These are phyloP conservation scores for Drosophila melanosoma DNA, from an alignment of 2,888 invertebrate genomes.

Conservation along the genomic window DNA sequence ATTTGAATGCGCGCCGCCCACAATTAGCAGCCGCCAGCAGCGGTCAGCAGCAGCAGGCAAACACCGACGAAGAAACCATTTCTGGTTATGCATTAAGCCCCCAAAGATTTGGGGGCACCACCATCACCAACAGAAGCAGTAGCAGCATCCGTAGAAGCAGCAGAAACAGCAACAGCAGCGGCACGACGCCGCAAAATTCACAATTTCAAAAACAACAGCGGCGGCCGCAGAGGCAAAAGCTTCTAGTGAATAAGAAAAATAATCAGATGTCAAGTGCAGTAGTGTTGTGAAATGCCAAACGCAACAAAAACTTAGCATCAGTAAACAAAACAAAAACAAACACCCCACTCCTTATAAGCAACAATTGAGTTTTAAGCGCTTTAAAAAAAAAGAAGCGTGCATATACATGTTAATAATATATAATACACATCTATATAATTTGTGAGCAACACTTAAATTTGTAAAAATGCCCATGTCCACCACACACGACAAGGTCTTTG, in stretches of 20 bases:
- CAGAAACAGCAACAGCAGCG: conserved; percentile 34
- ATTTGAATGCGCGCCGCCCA: conserved; percentile 75
- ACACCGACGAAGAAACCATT: conserved; percentile 59
- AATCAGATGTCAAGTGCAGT: conserved; percentile 53
- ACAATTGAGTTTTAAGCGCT: conserved; percentile 37
- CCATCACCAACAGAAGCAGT: conserved; percentile 54
- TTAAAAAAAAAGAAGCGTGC: conserved; percentile 7
- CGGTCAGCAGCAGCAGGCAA: conserved; percentile 64
- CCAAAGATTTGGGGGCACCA: conserved; percentile 85
- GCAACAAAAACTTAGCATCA: conserved; percentile 58
- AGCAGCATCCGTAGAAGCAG: conserved; percentile 48
- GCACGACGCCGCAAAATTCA: conserved; percentile 26
- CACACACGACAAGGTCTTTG: conserved; percentile 72
- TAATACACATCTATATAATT: conserved; percentile 21
- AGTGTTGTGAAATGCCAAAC: conserved; percentile 75
- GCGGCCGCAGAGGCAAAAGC: conserved; percentile 41
- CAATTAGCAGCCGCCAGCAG: conserved; percentile 63
- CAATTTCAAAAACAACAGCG: conserved; percentile 28
- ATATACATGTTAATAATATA: neutral
- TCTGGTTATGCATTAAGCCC: conserved; percentile 83
- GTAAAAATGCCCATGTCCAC: conserved; percentile 70
- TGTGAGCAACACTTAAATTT: conserved; percentile 34
- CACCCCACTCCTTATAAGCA: conserved; percentile 15
- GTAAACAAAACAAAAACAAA: conserved; percentile 28
- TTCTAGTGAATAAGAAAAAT: conserved; percentile 32